A percentile compares a stretch with the other conserved stretches of the same genome.
Evolutionary conservation across 30 jellyfish, hydroid and myxozoan species (phyloP).

Genomic region (Thelohanellus kitauei): DNA sequence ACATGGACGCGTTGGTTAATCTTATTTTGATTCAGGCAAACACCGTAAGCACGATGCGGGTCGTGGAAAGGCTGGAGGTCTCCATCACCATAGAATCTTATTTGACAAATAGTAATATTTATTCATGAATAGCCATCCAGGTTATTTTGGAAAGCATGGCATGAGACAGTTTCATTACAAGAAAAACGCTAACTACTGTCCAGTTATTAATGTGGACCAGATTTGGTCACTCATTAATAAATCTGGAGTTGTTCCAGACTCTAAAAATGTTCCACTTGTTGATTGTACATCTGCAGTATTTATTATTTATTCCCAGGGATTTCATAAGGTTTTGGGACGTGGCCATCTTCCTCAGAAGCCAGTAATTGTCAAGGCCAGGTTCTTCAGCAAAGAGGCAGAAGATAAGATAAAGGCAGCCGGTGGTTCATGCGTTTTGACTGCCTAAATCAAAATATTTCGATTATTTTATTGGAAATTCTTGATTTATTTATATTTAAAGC

Average conservation of each 20-base stretch:
- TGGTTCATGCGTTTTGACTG: constrained; percentile 69
- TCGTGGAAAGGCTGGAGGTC: constrained; percentile 96
- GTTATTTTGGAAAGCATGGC: constrained; percentile 84
- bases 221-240: constrained; percentile 31
- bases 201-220: constrained; percentile 42
- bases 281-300: no score
- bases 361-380: constrained; percentile 61
- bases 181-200: constrained; percentile 39
- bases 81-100: constrained; percentile 39
- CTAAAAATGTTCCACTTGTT: no score
- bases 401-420: constrained; percentile 70
- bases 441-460: no score
- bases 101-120: constrained; percentile 44
- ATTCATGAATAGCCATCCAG: constrained; percentile 43
- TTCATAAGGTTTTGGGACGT: constrained; percentile 59
- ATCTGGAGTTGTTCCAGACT: no score
- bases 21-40: constrained; percentile 16
- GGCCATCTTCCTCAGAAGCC: constrained; percentile 71
- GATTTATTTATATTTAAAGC: no score
- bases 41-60: constrained; percentile 98
- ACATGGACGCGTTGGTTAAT: constrained; percentile 82
- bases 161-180: constrained; percentile 63
- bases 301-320: constrained; percentile 29
- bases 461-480: no score
- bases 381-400: constrained; percentile 70